These are phyloP conservation scores for Novumbra hubbsi DNA, from an alignment of 2,797 vertebrate genomes.

Conservation along the genomic window DNA sequence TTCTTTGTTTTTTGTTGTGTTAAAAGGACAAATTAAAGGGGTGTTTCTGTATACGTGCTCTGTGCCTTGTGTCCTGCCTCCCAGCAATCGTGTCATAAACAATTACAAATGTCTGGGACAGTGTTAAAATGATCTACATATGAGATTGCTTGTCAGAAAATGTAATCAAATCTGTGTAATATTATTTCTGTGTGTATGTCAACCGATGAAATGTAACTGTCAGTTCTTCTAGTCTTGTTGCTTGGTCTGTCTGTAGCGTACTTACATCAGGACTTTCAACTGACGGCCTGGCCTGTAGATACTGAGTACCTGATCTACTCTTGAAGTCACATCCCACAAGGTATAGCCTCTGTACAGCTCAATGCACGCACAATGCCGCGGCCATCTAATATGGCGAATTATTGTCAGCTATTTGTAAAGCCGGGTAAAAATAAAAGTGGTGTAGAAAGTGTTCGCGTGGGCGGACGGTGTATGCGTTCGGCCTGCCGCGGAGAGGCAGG, in stretches of 20 bases:
- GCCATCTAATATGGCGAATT: background rate
- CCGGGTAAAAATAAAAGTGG: background rate
- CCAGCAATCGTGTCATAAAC: too few relatives aligned
- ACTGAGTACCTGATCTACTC: background rate
- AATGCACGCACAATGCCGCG: background rate
- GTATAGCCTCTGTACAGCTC: background rate
- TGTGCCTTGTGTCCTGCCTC: too few relatives aligned
- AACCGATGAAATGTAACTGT: too few relatives aligned
- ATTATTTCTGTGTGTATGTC: too few relatives aligned
- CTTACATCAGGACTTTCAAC: background rate
- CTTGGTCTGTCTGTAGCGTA: background rate
- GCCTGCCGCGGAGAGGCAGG: slow-evolving; percentile 3
- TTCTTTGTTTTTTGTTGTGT: too few relatives aligned
- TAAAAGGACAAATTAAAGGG: too few relatives aligned
- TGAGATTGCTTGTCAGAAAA: too few relatives aligned
- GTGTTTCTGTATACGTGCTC: too few relatives aligned
- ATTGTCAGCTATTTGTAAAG: background rate
- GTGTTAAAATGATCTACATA: too few relatives aligned
- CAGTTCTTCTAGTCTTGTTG: background rate
- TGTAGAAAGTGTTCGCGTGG: background rate
- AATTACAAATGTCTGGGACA: too few relatives aligned
- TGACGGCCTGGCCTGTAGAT: too few relatives aligned
- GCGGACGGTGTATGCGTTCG: background rate
- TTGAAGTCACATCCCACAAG: background rate
- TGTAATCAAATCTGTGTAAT: too few relatives aligned